A percentile compares a stretch with the other conserved stretches of the same genome.
phyloP scores from a whole-genome alignment of 1,140 invertebrate genomes.

The Metopolophium dirhodum region DNA sequence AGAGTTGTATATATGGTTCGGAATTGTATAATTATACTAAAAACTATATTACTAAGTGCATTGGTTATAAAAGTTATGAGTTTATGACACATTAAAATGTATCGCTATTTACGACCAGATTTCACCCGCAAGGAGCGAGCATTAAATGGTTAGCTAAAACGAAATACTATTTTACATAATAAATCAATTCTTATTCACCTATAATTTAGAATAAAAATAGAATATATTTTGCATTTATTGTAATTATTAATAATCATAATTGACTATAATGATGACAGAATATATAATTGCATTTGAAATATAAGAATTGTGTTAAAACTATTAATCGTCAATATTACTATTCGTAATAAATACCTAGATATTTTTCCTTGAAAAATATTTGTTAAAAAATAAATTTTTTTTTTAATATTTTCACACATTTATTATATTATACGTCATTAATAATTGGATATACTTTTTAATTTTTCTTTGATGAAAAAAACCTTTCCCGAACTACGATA shows the following conservation, averaged over 20 bases:
- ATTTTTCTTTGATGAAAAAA: not conserved
- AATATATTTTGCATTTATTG: not conserved
- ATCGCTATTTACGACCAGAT: conserved; percentile 15
- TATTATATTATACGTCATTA: not conserved
- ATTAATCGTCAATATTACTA: too few relatives aligned
- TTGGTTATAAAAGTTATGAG: conserved; percentile 16
- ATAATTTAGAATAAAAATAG: not conserved
- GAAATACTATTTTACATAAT: not conserved
- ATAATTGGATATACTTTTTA: conserved; percentile 7
- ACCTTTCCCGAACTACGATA: not conserved
- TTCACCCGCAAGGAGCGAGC: not conserved
- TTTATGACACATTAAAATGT: conserved; percentile 12
- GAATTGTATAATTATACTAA: conserved; percentile 18
- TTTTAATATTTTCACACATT: not conserved
- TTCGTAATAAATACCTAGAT: not conserved
- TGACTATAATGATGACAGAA: not conserved
- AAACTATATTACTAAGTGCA: not conserved
- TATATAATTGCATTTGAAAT: not conserved
- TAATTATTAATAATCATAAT: not conserved
- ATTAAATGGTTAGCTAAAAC: not conserved
- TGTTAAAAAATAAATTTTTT: too few relatives aligned
- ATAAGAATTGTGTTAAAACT: not conserved
- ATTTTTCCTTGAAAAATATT: not conserved
- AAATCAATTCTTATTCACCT: conserved; percentile 2
- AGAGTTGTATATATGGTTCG: not conserved